phyloP scores from a whole-genome alignment of 2,888 invertebrate species.

The Aphodius granarius region DNA sequence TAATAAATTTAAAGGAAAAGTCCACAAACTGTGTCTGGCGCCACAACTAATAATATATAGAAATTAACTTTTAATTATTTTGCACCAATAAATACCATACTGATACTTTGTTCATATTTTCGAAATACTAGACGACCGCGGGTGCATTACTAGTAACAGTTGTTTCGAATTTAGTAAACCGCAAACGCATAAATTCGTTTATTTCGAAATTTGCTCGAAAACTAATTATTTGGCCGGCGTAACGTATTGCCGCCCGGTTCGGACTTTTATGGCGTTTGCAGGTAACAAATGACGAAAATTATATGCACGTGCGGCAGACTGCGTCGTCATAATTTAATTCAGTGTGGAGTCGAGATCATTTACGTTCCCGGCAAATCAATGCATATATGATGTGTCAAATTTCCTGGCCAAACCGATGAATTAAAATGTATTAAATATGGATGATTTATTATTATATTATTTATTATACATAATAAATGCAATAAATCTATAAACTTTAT shows the following conservation, averaged over 20 bases:
- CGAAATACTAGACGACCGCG: background rate
- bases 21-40: too few relatives aligned
- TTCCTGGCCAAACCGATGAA: too few relatives aligned
- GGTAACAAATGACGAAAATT: constrained; percentile 13
- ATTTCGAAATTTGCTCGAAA: constrained; percentile 1
- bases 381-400: too few relatives aligned
- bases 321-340: background rate
- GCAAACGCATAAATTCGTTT: background rate
- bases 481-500: too few relatives aligned
- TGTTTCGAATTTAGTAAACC: background rate
- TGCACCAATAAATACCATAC: background rate
- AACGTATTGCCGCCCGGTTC: constrained; percentile 2
- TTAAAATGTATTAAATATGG: too few relatives aligned
- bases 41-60: too few relatives aligned
- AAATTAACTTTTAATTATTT: too few relatives aligned
- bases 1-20: too few relatives aligned
- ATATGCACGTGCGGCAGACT: constrained; percentile 3
- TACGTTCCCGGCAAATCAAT: too few relatives aligned
- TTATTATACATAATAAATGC: too few relatives aligned
- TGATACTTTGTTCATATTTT: background rate
- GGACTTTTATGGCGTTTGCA: constrained; percentile 2
- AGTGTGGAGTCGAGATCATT: background rate
- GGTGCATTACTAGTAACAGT: background rate
- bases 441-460: too few relatives aligned
- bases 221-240: constrained; percentile 6